Evolutionary conservation across 2,113 vertebrate genomes (phyloP).

Genomic region (Petromus typicus): DNA sequence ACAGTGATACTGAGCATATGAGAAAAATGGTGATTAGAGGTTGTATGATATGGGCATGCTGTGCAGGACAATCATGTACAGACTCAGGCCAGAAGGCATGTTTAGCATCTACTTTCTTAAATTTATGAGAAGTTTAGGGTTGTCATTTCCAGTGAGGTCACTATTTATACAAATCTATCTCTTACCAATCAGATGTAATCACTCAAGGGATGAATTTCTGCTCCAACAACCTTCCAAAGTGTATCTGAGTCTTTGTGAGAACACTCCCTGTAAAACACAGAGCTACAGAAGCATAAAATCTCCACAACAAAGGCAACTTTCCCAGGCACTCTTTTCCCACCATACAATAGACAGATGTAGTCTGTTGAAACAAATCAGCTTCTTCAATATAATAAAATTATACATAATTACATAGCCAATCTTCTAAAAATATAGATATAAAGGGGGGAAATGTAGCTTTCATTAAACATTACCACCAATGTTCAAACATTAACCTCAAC

Average conservation of each 20-base stretch:
- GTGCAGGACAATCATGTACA: neutral
- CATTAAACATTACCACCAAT: conserved; percentile 46
- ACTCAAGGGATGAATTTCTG: neutral
- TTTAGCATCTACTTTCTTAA: conserved; percentile 4
- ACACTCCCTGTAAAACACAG: neutral
- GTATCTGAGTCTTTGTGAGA: neutral
- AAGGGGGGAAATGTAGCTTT: conserved; percentile 27
- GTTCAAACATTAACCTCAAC: conserved; percentile 28
- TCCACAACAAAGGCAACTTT: conserved; percentile 19
- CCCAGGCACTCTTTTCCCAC: neutral
- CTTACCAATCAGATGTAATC: neutral
- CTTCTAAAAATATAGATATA: conserved; percentile 55
- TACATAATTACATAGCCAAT: neutral
- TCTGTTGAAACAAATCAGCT: neutral
- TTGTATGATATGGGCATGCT: neutral
- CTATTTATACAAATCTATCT: neutral
- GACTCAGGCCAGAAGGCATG: neutral
- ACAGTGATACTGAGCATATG: neutral
- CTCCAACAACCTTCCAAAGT: neutral
- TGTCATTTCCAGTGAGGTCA: neutral
- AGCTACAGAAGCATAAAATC: neutral
- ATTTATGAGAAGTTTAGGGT: neutral
- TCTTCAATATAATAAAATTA: conserved; percentile 14
- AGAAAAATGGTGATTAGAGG: neutral
- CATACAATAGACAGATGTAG: neutral